Evolutionary conservation across 2,888 invertebrate genomes (phyloP).

Genomic region (Archips xylosteana): DNA sequence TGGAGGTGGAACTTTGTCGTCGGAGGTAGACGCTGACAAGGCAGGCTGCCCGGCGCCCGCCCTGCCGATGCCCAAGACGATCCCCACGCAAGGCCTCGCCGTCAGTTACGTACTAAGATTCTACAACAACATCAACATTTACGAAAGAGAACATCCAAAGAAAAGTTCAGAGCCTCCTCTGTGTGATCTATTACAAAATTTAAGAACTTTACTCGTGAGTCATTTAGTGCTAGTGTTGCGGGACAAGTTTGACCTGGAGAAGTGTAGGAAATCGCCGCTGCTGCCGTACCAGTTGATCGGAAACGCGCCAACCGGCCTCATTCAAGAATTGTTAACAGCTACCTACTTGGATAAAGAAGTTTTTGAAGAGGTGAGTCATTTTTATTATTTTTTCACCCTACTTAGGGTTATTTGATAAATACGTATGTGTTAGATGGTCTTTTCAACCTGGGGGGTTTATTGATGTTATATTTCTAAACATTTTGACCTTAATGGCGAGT

Average conservation of each 20-base stretch:
- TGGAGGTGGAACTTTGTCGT: slow-evolving; percentile 66
- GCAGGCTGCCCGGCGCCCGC: slow-evolving; percentile 77
- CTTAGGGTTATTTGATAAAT: too few relatives aligned
- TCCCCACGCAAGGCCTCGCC: slow-evolving; percentile 74
- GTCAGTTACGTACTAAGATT: slow-evolving; percentile 79
- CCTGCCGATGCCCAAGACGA: slow-evolving; percentile 73
- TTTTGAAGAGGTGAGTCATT: slow-evolving; percentile 80
- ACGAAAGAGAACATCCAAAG: slow-evolving; percentile 91
- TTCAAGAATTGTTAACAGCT: slow-evolving; percentile 88
- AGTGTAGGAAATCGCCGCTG: slow-evolving; percentile 86
- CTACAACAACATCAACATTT: slow-evolving; percentile 89
- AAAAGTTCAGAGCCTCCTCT: slow-evolving; percentile 90
- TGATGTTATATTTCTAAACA: not conserved
- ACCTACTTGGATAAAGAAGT: slow-evolving; percentile 86
- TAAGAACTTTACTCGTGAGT: slow-evolving; percentile 83
- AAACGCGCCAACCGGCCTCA: slow-evolving; percentile 90
- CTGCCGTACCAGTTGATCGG: slow-evolving; percentile 89
- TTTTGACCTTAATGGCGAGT: not conserved
- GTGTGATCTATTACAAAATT: slow-evolving; percentile 87
- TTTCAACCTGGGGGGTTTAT: not conserved
- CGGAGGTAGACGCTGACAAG: slow-evolving; percentile 70
- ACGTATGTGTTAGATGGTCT: not conserved
- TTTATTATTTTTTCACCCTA: not conserved
- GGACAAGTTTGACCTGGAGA: slow-evolving; percentile 83
- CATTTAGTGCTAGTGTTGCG: slow-evolving; percentile 86